Percentiles rank a stretch among this genome's conserved stretches.
phyloP scores from a whole-genome alignment of 2,113 vertebrate species.

The Ictalurus furcatus region DNA sequence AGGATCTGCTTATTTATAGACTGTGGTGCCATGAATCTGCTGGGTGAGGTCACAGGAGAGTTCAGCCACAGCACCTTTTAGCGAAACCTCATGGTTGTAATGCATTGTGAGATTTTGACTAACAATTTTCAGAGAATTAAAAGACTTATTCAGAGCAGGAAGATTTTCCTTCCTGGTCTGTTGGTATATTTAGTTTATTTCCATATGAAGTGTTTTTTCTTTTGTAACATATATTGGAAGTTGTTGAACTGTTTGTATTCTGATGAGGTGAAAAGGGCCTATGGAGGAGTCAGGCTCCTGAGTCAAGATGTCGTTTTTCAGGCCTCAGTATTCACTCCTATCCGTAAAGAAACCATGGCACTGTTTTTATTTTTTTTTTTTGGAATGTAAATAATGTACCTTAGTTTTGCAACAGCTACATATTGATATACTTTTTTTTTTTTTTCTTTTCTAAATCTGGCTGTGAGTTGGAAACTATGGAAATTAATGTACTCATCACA shows the following conservation, averaged over 20 bases:
- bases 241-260: slow-evolving; percentile 42
- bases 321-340: slow-evolving; percentile 55
- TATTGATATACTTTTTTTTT: slow-evolving; percentile 55
- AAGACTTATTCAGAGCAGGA: slow-evolving; percentile 38
- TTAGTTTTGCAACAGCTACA: slow-evolving; percentile 61
- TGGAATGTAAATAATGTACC: slow-evolving; percentile 66
- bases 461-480: slow-evolving; percentile 57
- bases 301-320: slow-evolving; percentile 48
- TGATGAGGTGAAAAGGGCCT: slow-evolving; percentile 23
- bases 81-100: slow-evolving; percentile 30
- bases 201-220: slow-evolving; percentile 35
- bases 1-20: slow-evolving; percentile 6
- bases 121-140: slow-evolving; percentile 33
- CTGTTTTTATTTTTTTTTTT: slow-evolving; percentile 54
- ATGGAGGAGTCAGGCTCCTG: slow-evolving; percentile 26
- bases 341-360: slow-evolving; percentile 46
- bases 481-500: slow-evolving; percentile 64
- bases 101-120: slow-evolving; percentile 35
- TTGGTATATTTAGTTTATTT: slow-evolving; percentile 49
- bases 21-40: slow-evolving; percentile 33
- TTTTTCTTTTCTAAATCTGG: slow-evolving; percentile 58
- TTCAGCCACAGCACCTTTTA: slow-evolving; percentile 22
- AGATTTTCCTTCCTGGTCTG: slow-evolving; percentile 45
- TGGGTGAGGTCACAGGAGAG: background rate
- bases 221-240: slow-evolving; percentile 42